Base-by-base conservation (phyloP, 2,113 vertebrate genomes). In the Edolisoma coerulescens region DNA sequence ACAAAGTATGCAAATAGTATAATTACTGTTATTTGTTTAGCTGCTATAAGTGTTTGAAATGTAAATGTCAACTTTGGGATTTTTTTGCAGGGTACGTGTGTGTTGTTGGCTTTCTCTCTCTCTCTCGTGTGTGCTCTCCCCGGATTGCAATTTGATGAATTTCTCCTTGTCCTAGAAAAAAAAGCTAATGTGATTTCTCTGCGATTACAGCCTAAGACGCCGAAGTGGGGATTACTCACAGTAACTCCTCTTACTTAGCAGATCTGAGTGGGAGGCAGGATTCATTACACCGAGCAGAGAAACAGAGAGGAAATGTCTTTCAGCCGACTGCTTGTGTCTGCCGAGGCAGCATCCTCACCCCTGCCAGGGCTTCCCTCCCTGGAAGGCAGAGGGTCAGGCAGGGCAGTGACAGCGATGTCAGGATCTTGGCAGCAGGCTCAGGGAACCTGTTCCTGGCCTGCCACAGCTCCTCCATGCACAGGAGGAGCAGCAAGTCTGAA, bases 21-120 rank as follows among this genome's bases (percentile, higher is more conserved):
- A 98, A 98, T 98, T 98, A 97, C 97, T 95, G 97, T 95, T 97
- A 93, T 98, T 98, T 98, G 97, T 98, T 98, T 96, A 97, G 96
- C 96, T 95, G 94, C 94, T 97, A 89, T 65, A 95, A 98, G 97
- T 84, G 91, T 97, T 97, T 98, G 97, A 97, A 97, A 98, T 96
- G 96, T 97, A 98, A 97, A 97, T 98, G 97, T 97, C 97, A 97
- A 84, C 93, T 92, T 81, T 53, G 96, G 97, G 96, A 64, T 75
- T 88, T 96, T 79, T 87, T 85, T 91, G 87, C 87, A 81, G 78
- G 69, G 35, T 83, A 85, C 1, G n/a, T 82, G 74, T 30, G 59
- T 32, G 65, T 14, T 87, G 75, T 65, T 95, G 61, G 52, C 71
- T 93, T 87, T 67, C 54, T 65, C 69, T 93, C 65, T 94, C 69